Evolutionary conservation across 1,140 invertebrate species (phyloP), one percentile per base, ranked within the genome.

Genomic region (Leptopilina clavipes): DNA sequence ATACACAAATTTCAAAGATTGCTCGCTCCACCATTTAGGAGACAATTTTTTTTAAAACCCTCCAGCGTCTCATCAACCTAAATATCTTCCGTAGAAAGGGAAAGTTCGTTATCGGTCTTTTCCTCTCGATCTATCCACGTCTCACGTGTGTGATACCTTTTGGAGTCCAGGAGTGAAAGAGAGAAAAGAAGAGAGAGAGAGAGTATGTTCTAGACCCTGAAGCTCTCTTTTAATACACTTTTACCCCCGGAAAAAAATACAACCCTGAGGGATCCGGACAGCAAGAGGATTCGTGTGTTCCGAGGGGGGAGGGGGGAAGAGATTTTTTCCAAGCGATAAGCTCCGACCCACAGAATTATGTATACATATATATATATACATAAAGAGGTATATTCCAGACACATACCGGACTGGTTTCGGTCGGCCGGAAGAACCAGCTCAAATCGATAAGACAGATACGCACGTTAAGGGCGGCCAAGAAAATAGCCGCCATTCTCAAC

Each of bases 401-500:
- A 76, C 71, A 77, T 73, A 76, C 71, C 74, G 73, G 65, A 75
- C 81, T 76, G 72, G 79, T 80, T 76, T 80, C 78, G 79, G 81
- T 79, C 81, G 79, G 76, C 79, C 79, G 81, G 79, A 82, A 80
- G 81, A 82, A 82, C 81, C 72, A 77, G 80, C 81, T 82, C 72
- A 65, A 82, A 82, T 82, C 81, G 79, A 82, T 82, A 82, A 82
- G 76, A 82, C 77, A 79, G 76, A 82, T 76, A 77, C 74, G 71
- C 70, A 65, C 59, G 59, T 65, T 65, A 31, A 65, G 59, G 25
- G 59, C 59, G 59, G 59, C 59, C 59, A 65, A 65, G 59, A 65
- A 65, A 65, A 65, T 65, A 65, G 59, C 59, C 25, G 59, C 59
- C 59, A 65, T 65, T 65, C 59, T 65, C 59, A 65, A 65, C 59